A percentile compares a stretch with the other conserved stretches of the same genome.
Conservation (phyloP, 2,888 invertebrate genomes). For the Caenorhabditis japonica region DNA sequence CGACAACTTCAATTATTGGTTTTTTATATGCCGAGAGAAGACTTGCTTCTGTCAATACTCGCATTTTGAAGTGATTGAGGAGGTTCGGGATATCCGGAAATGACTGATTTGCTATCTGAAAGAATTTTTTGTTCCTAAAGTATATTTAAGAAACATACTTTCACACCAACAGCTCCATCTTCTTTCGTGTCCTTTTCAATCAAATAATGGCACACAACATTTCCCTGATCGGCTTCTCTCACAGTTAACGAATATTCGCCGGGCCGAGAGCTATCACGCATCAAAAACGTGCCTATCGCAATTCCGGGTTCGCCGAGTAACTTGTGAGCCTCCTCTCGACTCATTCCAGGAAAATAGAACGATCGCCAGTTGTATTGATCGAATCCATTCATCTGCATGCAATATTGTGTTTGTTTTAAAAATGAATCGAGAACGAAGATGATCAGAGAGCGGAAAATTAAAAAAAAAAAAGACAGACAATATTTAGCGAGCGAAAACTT, state of each 20-base stretch:
- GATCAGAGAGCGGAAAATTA: conserved; percentile 2
- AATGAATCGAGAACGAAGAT: neutral
- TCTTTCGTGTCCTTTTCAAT: conserved; percentile 64
- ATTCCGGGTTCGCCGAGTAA: conserved; percentile 40
- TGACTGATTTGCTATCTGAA: conserved; percentile 89
- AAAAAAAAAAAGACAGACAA: conserved; percentile 2
- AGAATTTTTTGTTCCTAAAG: neutral
- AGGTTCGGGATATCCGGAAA: conserved; percentile 92
- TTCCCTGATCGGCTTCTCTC: conserved; percentile 50
- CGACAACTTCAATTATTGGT: conserved; percentile 57
- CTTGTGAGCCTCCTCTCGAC: conserved; percentile 69
- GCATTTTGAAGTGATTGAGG: conserved; percentile 92
- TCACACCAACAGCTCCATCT: conserved; percentile 54
- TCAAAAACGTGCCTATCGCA: conserved; percentile 68
- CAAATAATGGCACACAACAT: conserved; percentile 68
- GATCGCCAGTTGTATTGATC: conserved; percentile 71
- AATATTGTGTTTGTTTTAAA: conserved; percentile 13
- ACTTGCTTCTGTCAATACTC: conserved; percentile 95
- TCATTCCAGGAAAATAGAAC: conserved; percentile 68
- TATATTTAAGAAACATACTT: conserved; percentile 23
- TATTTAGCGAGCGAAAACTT: conserved; percentile 15
- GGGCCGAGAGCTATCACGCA: conserved; percentile 66
- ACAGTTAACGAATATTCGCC: conserved; percentile 72
- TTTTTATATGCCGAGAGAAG: conserved; percentile 84
- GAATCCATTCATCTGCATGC: conserved; percentile 56